These are phyloP conservation scores for Bovichtus variegatus DNA, from an alignment of 2,797 vertebrate species.

Conservation along the genomic window DNA sequence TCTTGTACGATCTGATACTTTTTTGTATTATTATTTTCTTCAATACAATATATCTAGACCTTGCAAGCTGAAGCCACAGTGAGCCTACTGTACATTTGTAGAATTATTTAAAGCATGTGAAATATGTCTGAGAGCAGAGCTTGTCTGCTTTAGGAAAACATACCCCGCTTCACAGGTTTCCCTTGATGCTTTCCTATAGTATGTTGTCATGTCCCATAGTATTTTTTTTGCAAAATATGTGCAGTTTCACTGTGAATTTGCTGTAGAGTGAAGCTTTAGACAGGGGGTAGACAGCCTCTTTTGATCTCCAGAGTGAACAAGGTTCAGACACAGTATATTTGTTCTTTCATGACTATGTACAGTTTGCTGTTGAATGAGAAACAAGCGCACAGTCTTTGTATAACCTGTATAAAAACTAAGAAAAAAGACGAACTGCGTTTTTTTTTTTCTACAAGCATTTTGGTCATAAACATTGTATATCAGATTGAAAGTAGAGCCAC, in stretches of 20 bases:
- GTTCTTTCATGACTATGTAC: not conserved
- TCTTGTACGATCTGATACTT: not conserved
- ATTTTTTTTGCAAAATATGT: not conserved
- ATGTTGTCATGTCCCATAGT: not conserved
- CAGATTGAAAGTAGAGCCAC: constrained; percentile 15
- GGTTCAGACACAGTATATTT: not conserved
- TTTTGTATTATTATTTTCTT: not conserved
- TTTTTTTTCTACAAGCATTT: not conserved
- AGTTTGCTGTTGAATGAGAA: not conserved
- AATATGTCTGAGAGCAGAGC: not conserved
- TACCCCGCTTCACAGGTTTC: not conserved
- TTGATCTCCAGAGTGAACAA: not conserved
- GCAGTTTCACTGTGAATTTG: not conserved
- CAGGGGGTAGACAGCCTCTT: not conserved
- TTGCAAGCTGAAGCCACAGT: not conserved
- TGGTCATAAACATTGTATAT: constrained; percentile 5
- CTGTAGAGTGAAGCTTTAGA: not conserved
- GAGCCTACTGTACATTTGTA: not conserved
- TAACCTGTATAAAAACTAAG: not conserved
- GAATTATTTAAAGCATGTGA: not conserved
- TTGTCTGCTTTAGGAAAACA: not conserved
- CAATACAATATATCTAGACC: not conserved
- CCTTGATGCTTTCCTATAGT: not conserved
- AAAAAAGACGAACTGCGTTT: not conserved
- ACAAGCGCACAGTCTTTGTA: not conserved